Evolutionary conservation across 1,140 invertebrate species (phyloP).

Genomic region (Drosophila ananassae): DNA sequence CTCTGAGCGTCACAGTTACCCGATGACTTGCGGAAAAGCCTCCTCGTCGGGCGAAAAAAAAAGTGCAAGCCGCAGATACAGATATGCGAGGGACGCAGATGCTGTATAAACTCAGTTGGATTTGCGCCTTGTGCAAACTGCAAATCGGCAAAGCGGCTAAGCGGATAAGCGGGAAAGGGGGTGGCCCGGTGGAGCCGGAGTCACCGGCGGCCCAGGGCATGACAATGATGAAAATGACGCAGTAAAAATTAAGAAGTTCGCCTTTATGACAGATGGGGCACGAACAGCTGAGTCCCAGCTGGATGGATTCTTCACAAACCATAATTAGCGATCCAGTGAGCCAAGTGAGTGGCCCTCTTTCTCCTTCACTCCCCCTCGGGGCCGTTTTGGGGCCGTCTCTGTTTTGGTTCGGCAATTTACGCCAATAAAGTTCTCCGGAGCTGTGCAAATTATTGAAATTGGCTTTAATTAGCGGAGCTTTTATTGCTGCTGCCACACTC

Average conservation of each 20-base stretch:
- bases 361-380: background rate
- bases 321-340: conserved; percentile 72
- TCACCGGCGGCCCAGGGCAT: conserved; percentile 60
- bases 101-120: conserved; percentile 57
- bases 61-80: conserved; percentile 67
- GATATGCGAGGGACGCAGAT: conserved; percentile 52
- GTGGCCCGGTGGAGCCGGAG: conserved; percentile 20
- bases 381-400: conserved; percentile 9
- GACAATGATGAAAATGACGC: conserved; percentile 83
- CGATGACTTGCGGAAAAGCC: conserved; percentile 83
- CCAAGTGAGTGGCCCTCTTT: conserved; percentile 39
- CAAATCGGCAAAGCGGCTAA: conserved; percentile 21
- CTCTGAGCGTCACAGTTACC: conserved; percentile 70
- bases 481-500: conserved; percentile 63
- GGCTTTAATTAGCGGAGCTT: conserved; percentile 78
- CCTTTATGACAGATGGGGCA: conserved; percentile 83
- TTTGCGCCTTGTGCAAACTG: conserved; percentile 63
- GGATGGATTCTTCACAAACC: conserved; percentile 61
- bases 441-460: conserved; percentile 77
- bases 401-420: conserved; percentile 61
- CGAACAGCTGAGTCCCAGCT: conserved; percentile 71
- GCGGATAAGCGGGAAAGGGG: conserved; percentile 13
- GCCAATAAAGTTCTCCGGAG: conserved; percentile 67
- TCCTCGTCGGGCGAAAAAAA: conserved; percentile 38
- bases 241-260: conserved; percentile 84